Conservation (phyloP, 2,888 invertebrate species). For the Leptopilina myrica region DNA sequence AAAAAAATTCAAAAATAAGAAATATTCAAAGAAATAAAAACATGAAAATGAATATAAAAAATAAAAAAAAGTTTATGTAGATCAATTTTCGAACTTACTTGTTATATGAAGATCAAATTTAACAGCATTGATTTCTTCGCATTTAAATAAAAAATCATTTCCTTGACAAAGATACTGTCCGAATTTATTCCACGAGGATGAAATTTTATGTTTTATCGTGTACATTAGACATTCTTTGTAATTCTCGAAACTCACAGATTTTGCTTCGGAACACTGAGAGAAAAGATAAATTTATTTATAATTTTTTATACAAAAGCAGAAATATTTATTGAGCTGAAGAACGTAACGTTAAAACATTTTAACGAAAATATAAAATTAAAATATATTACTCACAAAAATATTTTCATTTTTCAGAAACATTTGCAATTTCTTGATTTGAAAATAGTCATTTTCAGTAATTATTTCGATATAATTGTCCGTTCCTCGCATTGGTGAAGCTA, state of each 20-base stretch:
- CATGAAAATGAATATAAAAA: no score
- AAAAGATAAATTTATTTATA: neutral
- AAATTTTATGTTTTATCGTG: constrained; percentile 68
- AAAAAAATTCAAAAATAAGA: no score
- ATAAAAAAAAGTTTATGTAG: neutral
- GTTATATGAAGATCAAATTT: constrained; percentile 62
- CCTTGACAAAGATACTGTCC: constrained; percentile 65
- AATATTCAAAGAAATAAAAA: no score
- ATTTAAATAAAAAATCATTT: constrained; percentile 62
- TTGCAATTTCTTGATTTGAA: constrained; percentile 58
- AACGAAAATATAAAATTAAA: no score
- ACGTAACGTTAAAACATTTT: no score
- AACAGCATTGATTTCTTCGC: constrained; percentile 60
- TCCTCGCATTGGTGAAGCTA: constrained; percentile 65
- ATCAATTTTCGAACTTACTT: constrained; percentile 49
- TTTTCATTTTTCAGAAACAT: constrained; percentile 60
- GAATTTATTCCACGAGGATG: constrained; percentile 72
- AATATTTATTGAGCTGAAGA: no score
- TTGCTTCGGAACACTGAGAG: constrained; percentile 58
- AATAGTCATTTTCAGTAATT: constrained; percentile 58
- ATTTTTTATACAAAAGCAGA: neutral
- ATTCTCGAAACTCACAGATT: constrained; percentile 60
- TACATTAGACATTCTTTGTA: constrained; percentile 70
- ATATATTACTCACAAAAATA: constrained; percentile 54
- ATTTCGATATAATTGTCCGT: constrained; percentile 61